phyloP scores from a whole-genome alignment of 2,797 vertebrate species.

The Chelidonichthys spinosus region DNA sequence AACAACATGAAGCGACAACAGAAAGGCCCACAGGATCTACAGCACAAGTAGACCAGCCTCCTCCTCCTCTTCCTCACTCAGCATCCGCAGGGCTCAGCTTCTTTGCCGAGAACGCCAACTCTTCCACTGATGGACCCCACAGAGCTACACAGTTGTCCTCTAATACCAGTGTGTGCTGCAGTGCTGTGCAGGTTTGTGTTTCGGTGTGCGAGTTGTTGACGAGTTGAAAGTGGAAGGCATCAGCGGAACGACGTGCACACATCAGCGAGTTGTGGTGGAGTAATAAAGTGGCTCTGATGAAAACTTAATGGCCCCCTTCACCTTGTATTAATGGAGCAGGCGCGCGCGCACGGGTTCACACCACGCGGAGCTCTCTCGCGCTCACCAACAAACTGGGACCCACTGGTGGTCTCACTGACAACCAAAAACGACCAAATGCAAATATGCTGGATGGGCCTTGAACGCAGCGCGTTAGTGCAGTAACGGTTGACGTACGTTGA shows the following conservation, averaged over 20 bases:
- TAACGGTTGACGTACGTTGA: no score
- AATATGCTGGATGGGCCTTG: constrained; percentile 36
- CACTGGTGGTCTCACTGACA: constrained; percentile 51
- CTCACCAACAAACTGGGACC: constrained; percentile 34
- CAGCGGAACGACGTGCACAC: constrained; percentile 65
- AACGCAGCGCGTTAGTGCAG: no score
- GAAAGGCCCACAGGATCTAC: constrained; percentile 42
- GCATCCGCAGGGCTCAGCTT: constrained; percentile 27
- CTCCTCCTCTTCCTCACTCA: constrained; percentile 19
- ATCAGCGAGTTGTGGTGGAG: constrained; percentile 66
- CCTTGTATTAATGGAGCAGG: constrained; percentile 75
- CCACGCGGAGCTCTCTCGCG: constrained; percentile 21
- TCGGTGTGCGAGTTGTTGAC: constrained; percentile 41
- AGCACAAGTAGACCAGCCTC: constrained; percentile 64
- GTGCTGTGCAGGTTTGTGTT: constrained; percentile 2
- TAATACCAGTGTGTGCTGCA: constrained; percentile 2
- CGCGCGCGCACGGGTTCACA: constrained; percentile 44
- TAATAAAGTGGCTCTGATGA: constrained; percentile 77
- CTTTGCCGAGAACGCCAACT: constrained; percentile 28
- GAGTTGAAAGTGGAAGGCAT: constrained; percentile 45
- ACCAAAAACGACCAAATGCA: neutral
- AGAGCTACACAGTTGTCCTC: constrained; percentile 21
- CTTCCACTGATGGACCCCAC: constrained; percentile 42
- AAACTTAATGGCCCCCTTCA: constrained; percentile 80
- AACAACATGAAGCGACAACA: constrained; percentile 54